These are phyloP conservation scores for Sipha maydis DNA, from an alignment of 2,888 invertebrate genomes.

Conservation along the genomic window DNA sequence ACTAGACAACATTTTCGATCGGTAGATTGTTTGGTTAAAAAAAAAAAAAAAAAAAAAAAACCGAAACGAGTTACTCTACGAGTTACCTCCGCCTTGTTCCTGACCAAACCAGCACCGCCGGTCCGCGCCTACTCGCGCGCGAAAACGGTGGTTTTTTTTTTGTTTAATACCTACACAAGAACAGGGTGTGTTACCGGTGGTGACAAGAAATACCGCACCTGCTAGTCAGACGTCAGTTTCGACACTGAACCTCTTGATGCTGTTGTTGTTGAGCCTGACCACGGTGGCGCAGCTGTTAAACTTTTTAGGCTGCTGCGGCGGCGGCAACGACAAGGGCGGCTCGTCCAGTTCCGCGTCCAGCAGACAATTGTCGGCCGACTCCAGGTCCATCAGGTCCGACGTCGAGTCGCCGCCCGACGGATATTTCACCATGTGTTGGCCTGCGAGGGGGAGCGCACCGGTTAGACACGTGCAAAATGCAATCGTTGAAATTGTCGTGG, in stretches of 20 bases:
- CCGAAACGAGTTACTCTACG: too few species aligned
- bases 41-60: too few species aligned
- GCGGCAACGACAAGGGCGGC: slow-evolving; percentile 50
- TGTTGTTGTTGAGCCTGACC: slow-evolving; percentile 60
- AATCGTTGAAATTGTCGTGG: neutral
- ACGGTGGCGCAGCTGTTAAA: slow-evolving; percentile 60
- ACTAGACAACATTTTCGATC: too few species aligned
- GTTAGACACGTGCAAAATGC: neutral
- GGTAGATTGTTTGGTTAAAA: too few species aligned
- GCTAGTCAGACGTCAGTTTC: slow-evolving; percentile 97
- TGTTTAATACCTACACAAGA: neutral
- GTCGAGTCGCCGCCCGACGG: slow-evolving; percentile 85
- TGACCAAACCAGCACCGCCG: too few species aligned
- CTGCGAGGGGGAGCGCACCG: slow-evolving; percentile 70
- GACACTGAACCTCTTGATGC: slow-evolving; percentile 64
- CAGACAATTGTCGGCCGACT: slow-evolving; percentile 74
- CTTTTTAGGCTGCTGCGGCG: slow-evolving; percentile 53
- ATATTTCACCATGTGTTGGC: slow-evolving; percentile 85
- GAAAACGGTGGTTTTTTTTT: too few species aligned
- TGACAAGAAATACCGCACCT: slow-evolving; percentile 70
- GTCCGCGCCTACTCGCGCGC: too few species aligned
- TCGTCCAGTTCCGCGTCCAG: slow-evolving; percentile 46
- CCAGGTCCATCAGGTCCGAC: slow-evolving; percentile 92
- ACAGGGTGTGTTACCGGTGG: neutral
- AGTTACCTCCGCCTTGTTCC: too few species aligned